Evolutionary conservation across 35 echinoderm and acorn worm genomes (phyloP).

Genomic region (Eucidaris tribuloides): DNA sequence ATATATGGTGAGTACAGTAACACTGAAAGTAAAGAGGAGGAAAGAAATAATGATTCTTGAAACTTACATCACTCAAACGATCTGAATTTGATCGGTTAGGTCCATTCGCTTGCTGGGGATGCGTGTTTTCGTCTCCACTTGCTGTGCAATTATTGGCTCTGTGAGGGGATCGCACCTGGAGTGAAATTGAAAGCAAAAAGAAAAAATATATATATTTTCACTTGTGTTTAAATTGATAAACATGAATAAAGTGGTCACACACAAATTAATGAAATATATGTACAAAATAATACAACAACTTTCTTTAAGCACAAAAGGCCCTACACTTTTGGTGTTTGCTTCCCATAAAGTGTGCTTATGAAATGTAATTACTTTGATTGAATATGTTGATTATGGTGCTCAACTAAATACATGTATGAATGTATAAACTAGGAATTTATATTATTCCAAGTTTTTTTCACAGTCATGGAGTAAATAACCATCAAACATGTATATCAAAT

Average conservation of each 20-base stretch:
- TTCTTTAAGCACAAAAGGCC: not conserved
- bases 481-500: too few relatives aligned
- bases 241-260: too few relatives aligned
- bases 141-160: constrained; percentile 19
- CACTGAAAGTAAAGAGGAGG: too few relatives aligned
- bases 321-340: not conserved
- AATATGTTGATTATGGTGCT: too few relatives aligned
- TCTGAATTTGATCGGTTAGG: constrained; percentile 27
- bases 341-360: not conserved
- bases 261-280: too few relatives aligned
- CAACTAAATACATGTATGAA: too few relatives aligned
- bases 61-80: constrained; percentile 48
- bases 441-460: too few relatives aligned
- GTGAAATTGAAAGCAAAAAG: not conserved
- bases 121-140: constrained; percentile 34
- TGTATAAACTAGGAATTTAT: too few relatives aligned
- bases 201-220: not conserved
- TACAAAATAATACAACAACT: too few relatives aligned
- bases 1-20: too few relatives aligned
- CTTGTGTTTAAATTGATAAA: not conserved
- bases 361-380: not conserved
- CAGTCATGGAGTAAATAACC: too few relatives aligned
- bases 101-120: constrained; percentile 20
- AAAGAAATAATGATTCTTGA: not conserved
- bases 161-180: constrained; percentile 14